These are phyloP conservation scores for Hipparchia sbordonii DNA, from an alignment of 2,888 invertebrate species.

Conservation along the genomic window DNA sequence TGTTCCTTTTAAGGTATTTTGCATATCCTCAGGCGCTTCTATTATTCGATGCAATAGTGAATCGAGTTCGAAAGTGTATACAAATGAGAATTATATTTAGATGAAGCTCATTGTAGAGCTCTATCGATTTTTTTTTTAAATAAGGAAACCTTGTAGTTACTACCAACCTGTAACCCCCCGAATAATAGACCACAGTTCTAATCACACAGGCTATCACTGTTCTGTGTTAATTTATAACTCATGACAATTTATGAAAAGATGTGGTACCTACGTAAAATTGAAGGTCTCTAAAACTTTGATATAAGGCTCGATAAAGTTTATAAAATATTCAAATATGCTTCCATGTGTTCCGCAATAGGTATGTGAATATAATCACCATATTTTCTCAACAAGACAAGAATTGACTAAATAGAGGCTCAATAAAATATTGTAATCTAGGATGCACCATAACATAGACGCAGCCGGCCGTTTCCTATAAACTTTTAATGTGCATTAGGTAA, in stretches of 20 bases:
- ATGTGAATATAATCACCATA: slow-evolving; percentile 23
- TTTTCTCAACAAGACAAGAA: slow-evolving; percentile 7
- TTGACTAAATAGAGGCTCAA: slow-evolving; percentile 20
- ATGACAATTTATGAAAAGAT: no score
- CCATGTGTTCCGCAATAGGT: background rate
- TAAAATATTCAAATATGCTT: background rate
- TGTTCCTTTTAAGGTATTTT: slow-evolving; percentile 12
- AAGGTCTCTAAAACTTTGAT: background rate
- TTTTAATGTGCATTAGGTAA: slow-evolving; percentile 50
- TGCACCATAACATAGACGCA: slow-evolving; percentile 33
- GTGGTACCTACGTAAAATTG: no score
- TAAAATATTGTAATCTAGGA: slow-evolving; percentile 36
- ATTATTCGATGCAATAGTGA: slow-evolving; percentile 15
- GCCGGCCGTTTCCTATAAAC: slow-evolving; percentile 42
- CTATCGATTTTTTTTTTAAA: slow-evolving; percentile 7
- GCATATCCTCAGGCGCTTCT: slow-evolving; percentile 20
- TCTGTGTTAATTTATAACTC: no score
- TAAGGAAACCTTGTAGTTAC: background rate
- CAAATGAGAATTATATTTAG: slow-evolving; percentile 25
- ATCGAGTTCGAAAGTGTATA: slow-evolving; percentile 16
- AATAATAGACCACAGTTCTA: no score
- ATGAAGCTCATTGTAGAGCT: slow-evolving; percentile 3
- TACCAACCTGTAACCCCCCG: no score
- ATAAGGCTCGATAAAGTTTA: background rate
- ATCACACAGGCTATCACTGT: no score